A percentile compares a stretch with the other conserved stretches of the same genome.
These are phyloP conservation scores for Lasaia peninsularis DNA, from an alignment of 1,140 invertebrate species.

Conservation along the genomic window DNA sequence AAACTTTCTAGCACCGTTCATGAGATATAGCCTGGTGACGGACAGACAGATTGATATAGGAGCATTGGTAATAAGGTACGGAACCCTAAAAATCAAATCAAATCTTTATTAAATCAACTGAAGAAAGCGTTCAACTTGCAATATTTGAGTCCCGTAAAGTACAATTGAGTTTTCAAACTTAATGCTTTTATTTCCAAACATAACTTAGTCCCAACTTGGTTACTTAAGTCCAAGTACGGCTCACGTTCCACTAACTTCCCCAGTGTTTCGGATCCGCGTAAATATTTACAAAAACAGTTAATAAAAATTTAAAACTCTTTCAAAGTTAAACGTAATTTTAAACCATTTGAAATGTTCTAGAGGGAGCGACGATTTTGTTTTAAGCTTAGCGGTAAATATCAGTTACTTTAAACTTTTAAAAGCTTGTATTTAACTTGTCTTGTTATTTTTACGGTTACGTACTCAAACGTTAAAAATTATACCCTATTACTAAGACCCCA, in stretches of 20 bases:
- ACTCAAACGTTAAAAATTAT: not conserved
- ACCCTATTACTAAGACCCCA: too few relatives aligned
- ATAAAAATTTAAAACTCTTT: slow-evolving; percentile 11
- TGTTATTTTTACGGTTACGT: not conserved
- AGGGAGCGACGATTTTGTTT: not conserved
- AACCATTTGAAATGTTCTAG: not conserved
- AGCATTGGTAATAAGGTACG: too few relatives aligned
- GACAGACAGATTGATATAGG: too few relatives aligned
- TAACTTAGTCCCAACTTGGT: slow-evolving; percentile 10
- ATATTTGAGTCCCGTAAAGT: slow-evolving; percentile 3
- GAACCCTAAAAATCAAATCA: not conserved
- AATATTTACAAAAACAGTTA: slow-evolving; percentile 12
- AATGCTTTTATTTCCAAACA: slow-evolving; percentile 12
- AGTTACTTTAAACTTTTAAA: too few relatives aligned
- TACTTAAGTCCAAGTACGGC: slow-evolving; percentile 10
- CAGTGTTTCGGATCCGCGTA: slow-evolving; percentile 6
- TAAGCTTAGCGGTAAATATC: not conserved
- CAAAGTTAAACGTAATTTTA: slow-evolving; percentile 5
- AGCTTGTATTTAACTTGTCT: too few relatives aligned
- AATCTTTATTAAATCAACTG: not conserved
- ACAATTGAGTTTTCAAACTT: slow-evolving; percentile 12
- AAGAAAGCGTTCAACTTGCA: not conserved
- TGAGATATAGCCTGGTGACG: too few relatives aligned
- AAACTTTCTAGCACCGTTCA: too few relatives aligned
- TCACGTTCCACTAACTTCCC: slow-evolving; percentile 1